These are phyloP conservation scores for Notarius quadriscutis DNA, from an alignment of 2,113 vertebrate genomes.

Conservation along the genomic window DNA sequence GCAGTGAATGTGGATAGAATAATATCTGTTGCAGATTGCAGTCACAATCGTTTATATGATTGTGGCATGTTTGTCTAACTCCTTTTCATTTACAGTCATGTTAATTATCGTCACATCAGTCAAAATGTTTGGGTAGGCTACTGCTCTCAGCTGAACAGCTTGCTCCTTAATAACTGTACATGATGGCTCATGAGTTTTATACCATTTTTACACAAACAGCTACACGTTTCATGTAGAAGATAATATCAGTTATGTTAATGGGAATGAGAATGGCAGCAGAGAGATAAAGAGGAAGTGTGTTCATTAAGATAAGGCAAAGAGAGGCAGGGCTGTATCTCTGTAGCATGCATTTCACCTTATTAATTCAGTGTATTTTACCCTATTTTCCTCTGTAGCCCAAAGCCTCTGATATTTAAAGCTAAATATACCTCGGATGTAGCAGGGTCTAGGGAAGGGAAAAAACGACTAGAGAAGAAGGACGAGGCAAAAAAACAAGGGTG, in stretches of 20 bases:
- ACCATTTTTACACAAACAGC: not conserved
- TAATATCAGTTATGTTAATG: not conserved
- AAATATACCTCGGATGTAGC: slow-evolving; percentile 66
- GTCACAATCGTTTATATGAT: slow-evolving; percentile 36
- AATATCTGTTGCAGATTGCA: slow-evolving; percentile 32
- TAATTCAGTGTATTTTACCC: slow-evolving; percentile 56
- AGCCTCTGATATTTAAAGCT: slow-evolving; percentile 55
- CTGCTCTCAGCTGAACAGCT: slow-evolving; percentile 21
- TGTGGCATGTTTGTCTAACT: slow-evolving; percentile 36
- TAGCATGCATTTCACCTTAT: slow-evolving; percentile 52
- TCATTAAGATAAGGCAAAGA: slow-evolving; percentile 12
- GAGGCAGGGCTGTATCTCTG: slow-evolving; percentile 42
- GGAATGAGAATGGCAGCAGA: not conserved
- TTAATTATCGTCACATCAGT: slow-evolving; percentile 42
- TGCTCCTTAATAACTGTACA: slow-evolving; percentile 27
- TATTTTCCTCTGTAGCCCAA: slow-evolving; percentile 56
- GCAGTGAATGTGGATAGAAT: too few relatives aligned
- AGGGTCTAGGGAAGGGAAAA: slow-evolving; percentile 32
- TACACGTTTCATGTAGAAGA: not conserved
- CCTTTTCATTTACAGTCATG: slow-evolving; percentile 34
- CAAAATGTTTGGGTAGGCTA: slow-evolving; percentile 20
- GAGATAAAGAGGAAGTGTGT: slow-evolving; percentile 16
- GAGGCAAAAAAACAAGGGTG: slow-evolving; percentile 3
- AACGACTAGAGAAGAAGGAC: slow-evolving; percentile 25
- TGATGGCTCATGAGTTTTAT: too few relatives aligned